Percentiles rank a stretch among this genome's conserved stretches.
Conservation (phyloP, 2,888 invertebrate genomes). For the Salpingus planirostris region DNA sequence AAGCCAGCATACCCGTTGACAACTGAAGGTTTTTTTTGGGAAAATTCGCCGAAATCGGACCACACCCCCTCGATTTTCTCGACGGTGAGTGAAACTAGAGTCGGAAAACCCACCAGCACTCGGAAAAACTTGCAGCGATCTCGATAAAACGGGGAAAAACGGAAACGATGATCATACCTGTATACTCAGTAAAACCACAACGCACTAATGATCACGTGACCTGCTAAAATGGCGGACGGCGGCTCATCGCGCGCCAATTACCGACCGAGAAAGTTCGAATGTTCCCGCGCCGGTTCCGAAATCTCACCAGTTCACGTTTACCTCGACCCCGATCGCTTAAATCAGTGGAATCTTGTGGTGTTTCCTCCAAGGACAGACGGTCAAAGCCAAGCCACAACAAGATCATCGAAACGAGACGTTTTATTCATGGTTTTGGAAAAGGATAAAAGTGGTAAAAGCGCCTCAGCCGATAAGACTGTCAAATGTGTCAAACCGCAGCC, state of each 20-base stretch:
- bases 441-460: no score
- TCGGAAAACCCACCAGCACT: background rate
- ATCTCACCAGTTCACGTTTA: background rate
- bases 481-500: no score
- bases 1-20: constrained; percentile 52
- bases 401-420: no score
- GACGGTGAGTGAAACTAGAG: no score
- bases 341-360: no score
- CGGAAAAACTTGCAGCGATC: background rate
- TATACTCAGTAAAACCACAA: constrained; percentile 34
- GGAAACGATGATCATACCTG: constrained; percentile 38
- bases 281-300: no score
- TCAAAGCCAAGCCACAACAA: no score
- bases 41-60: background rate
- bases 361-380: no score
- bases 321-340: no score
- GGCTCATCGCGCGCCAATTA: constrained; percentile 4
- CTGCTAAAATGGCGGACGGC: constrained; percentile 21
- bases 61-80: no score
- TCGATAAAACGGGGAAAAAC: constrained; percentile 21
- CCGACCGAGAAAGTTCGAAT: background rate
- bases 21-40: constrained; percentile 25
- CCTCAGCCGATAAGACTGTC: no score
- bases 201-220: constrained; percentile 39
- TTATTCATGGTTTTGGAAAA: no score